These are phyloP conservation scores for Phenganax marumi DNA, from an alignment of 92 coral and sea anemone genomes.

Conservation along the genomic window DNA sequence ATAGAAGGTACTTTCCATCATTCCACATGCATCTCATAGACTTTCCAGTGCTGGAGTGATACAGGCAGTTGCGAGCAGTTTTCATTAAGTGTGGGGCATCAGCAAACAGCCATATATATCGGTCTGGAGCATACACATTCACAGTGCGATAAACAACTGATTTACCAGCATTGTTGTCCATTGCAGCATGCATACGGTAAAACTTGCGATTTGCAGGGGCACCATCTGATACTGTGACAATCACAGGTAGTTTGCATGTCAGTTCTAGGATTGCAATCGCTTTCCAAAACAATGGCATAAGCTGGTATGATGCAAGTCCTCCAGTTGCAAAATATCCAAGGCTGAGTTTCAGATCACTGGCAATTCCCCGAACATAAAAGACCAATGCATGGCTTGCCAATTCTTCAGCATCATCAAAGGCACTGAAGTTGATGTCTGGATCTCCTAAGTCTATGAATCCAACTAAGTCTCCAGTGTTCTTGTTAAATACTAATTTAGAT, in stretches of 20 bases:
- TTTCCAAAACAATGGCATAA: not conserved
- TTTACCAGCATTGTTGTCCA: not conserved
- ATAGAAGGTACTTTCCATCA: constrained; percentile 3
- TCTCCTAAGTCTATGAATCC: constrained; percentile 26
- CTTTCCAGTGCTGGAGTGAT: constrained; percentile 13
- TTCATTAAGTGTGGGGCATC: constrained; percentile 27
- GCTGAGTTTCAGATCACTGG: constrained; percentile 2
- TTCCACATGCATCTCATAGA: constrained; percentile 13
- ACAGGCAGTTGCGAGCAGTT: constrained; percentile 21
- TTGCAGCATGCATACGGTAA: not conserved
- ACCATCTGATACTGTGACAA: not conserved
- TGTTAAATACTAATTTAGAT: constrained; percentile 19
- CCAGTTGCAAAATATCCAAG: constrained; percentile 22
- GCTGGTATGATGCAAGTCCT: not conserved
- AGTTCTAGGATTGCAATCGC: constrained; percentile 35
- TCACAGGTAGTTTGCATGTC: not conserved
- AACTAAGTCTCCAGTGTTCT: constrained; percentile 3
- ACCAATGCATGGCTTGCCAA: constrained; percentile 7
- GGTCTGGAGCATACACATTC: constrained; percentile 28
- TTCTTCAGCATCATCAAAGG: constrained; percentile 14
- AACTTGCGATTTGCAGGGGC: not conserved
- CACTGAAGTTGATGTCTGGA: constrained; percentile 7
- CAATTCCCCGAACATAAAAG: not conserved
- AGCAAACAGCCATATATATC: constrained; percentile 14
- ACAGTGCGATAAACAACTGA: not conserved